Base-by-base conservation (phyloP, 2,888 invertebrate species). In the Tryphoninae sp. region DNA sequence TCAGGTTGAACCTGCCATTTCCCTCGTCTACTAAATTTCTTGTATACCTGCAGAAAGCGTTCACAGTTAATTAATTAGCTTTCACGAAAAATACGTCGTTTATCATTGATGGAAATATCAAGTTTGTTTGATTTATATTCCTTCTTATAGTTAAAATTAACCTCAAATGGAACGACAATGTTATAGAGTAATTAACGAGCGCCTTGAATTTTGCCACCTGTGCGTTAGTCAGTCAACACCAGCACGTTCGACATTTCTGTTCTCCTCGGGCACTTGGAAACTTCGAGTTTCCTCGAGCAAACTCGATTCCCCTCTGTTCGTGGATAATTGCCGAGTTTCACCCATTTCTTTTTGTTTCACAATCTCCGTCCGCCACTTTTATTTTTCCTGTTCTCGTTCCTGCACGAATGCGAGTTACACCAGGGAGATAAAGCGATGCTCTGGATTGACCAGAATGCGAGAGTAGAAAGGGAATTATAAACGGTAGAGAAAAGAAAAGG, bases 1-100 rank as follows among this genome's bases (percentile, higher is more conserved):
- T 98, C 85, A 99, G 93, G 92, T 99, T 99, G 93, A 98, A 99
- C 90, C 97, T 98, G 0, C 98, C 99, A 91, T 99, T 99, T 3
- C 99, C 99, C 80, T 95, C 95, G 89, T 99, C 98, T 0, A 99
- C 98, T 87, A 99, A 93, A 92, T 99, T 99, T 45, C 99, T 93
- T 0, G 99, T 99, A 91, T 99, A 99, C 89, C 97, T 98, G 87
- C 81, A 93, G 89, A 78, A 23, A 67, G 22, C 68, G 71, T 3
- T 3, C 26, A 3, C 2, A 22, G 19, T 55, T 40, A 55, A 55
- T 42, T 40, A 22, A 55, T 42, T 40, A 22, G 45, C 11, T 55
- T 33, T 55, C 22, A n/a, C 13, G 19, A 2, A 11, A 23, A 55
- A 42, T 49, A 13, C 1, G 40, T 13, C 8, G 11, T 42, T 23